Evolutionary conservation across 2,797 vertebrate genomes (phyloP).

Genomic region (Acanthurus leucopareius): DNA sequence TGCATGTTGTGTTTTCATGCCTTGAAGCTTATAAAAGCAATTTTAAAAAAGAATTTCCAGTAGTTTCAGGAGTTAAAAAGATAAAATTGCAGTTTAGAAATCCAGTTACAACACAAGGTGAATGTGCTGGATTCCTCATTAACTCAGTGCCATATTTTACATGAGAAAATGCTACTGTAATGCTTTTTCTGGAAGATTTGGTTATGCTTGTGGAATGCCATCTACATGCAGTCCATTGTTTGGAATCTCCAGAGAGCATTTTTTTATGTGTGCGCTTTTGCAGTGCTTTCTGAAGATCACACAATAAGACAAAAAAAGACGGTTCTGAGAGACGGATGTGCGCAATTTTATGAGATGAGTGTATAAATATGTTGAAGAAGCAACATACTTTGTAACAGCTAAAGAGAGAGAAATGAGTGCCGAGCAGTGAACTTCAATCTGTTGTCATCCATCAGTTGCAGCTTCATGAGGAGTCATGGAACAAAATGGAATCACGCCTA

Average conservation of each 20-base stretch:
- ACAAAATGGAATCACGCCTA: constrained; percentile 36
- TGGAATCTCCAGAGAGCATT: neutral
- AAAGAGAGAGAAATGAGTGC: neutral
- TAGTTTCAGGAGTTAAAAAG: neutral
- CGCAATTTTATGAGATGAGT: neutral
- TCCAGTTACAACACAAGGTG: constrained; percentile 2
- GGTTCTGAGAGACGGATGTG: neutral
- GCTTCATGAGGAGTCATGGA: constrained; percentile 18
- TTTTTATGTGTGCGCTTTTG: neutral
- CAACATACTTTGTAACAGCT: neutral
- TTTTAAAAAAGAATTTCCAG: constrained; percentile 10
- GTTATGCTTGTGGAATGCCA: neutral
- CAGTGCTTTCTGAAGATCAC: neutral
- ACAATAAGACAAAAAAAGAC: neutral
- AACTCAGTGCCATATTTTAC: neutral
- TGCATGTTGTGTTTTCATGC: neutral
- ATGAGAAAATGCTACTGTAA: neutral
- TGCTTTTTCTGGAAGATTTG: neutral
- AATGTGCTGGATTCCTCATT: neutral
- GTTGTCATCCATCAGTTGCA: constrained; percentile 28
- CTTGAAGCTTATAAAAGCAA: neutral
- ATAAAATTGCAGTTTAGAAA: constrained; percentile 11
- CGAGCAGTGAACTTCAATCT: constrained; percentile 19
- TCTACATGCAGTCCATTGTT: neutral
- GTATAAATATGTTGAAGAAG: neutral